Percentiles rank a stretch among this genome's conserved stretches.
Conservation (phyloP, 2,888 invertebrate species). For the Serripes groenlandicus region DNA sequence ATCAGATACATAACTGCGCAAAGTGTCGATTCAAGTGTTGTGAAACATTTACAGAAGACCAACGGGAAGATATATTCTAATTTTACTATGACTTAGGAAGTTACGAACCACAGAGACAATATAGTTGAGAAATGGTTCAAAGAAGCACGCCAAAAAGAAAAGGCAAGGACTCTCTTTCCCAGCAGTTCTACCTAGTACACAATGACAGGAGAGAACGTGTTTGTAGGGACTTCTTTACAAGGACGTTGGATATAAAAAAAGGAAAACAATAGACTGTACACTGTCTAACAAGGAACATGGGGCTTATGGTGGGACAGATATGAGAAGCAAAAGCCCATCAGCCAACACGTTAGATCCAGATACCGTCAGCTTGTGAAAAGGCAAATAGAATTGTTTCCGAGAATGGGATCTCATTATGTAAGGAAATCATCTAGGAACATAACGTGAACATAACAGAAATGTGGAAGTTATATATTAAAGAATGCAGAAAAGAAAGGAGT, state of each 20-base stretch:
- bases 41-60: conserved; percentile 1
- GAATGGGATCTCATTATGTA: not conserved
- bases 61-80: conserved; percentile 17
- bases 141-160: conserved; percentile 17
- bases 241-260: conserved; percentile 35
- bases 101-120: conserved; percentile 52
- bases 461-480: conserved; percentile 20
- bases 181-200: conserved; percentile 26
- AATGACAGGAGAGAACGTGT: conserved; percentile 46
- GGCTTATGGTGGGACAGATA: not conserved
- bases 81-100: conserved; percentile 43
- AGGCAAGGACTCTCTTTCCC: conserved; percentile 18
- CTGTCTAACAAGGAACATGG: conserved; percentile 6
- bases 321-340: not conserved
- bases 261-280: conserved; percentile 51
- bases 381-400: conserved; percentile 1
- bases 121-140: conserved; percentile 52
- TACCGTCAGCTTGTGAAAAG: not conserved
- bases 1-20: conserved; percentile 34
- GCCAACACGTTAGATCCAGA: not conserved
- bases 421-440: conserved; percentile 17
- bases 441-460: conserved; percentile 31
- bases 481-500: conserved; percentile 35
- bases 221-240: conserved; percentile 54
- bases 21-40: conserved; percentile 30